A percentile compares a stretch with the other conserved stretches of the same genome.
Evolutionary conservation across 2,888 invertebrate species (phyloP).

Genomic region (Ophioninae sp.): DNA sequence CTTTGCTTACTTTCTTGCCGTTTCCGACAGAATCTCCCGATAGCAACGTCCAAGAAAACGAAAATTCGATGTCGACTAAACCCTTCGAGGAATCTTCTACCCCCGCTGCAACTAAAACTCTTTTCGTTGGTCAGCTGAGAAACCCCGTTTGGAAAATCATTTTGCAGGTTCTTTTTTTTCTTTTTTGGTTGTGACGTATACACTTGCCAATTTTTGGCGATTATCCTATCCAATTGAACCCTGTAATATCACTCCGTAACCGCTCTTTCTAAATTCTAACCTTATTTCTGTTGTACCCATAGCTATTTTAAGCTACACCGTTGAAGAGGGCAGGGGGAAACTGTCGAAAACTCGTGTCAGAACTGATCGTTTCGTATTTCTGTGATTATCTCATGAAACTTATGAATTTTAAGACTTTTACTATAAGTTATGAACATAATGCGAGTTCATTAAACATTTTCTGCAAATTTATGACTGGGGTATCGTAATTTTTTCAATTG

Average conservation of each 20-base stretch:
- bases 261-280: too few relatives aligned
- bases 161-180: constrained; percentile 41
- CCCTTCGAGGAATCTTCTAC: background rate
- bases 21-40: constrained; percentile 1
- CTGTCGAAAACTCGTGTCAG: too few relatives aligned
- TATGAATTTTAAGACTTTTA: too few relatives aligned
- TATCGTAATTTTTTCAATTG: background rate
- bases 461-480: background rate
- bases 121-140: constrained; percentile 68
- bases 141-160: background rate
- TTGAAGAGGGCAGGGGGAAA: too few relatives aligned
- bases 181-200: background rate
- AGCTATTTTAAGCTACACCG: too few relatives aligned
- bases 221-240: too few relatives aligned
- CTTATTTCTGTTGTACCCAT: too few relatives aligned
- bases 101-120: constrained; percentile 72
- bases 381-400: too few relatives aligned
- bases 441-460: background rate
- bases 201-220: background rate
- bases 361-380: too few relatives aligned
- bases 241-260: too few relatives aligned
- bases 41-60: background rate
- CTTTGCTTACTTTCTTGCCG: constrained; percentile 34
- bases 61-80: constrained; percentile 2
- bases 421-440: background rate